Evolutionary conservation across 1,140 invertebrate species (phyloP).

Genomic region (Apis cerana): DNA sequence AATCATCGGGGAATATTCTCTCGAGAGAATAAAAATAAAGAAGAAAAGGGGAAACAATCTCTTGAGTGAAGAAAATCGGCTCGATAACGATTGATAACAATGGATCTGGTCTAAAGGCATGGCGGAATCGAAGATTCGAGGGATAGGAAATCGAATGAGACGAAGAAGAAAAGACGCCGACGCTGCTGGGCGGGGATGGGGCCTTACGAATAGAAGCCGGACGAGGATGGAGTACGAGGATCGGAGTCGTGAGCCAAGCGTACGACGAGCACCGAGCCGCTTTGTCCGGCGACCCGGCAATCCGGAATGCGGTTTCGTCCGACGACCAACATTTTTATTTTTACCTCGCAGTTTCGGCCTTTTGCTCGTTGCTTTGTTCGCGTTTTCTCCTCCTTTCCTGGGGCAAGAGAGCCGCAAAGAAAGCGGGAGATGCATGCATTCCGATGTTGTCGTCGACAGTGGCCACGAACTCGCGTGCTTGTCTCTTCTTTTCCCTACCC

Average conservation of each 20-base stretch:
- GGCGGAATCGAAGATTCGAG: background rate
- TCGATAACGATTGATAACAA: conserved; percentile 16
- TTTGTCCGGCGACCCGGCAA: conserved; percentile 64
- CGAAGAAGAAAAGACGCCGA: background rate
- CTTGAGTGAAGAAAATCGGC: background rate
- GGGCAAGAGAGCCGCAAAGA: conserved; percentile 51
- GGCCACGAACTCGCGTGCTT: conserved; percentile 37
- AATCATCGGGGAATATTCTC: too few species aligned
- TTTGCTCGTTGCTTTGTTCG: conserved; percentile 59
- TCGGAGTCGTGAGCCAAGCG: conserved; percentile 44
- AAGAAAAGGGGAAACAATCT: background rate
- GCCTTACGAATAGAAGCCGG: conserved; percentile 22
- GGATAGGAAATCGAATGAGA: conserved; percentile 6
- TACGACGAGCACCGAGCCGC: conserved; percentile 46
- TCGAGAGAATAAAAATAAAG: too few species aligned
- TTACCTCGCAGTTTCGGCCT: conserved; percentile 56
- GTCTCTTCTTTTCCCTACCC: background rate
- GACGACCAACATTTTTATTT: conserved; percentile 62
- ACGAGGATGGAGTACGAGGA: conserved; percentile 24
- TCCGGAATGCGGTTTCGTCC: conserved; percentile 65
- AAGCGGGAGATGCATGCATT: conserved; percentile 67
- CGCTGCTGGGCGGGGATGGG: background rate
- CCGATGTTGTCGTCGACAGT: conserved; percentile 52
- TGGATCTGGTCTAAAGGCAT: background rate
- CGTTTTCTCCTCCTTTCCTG: conserved; percentile 52